A percentile compares a stretch with the other conserved stretches of the same genome.
Conservation (phyloP, 2,113 vertebrate genomes). For the Mobula birostris region DNA sequence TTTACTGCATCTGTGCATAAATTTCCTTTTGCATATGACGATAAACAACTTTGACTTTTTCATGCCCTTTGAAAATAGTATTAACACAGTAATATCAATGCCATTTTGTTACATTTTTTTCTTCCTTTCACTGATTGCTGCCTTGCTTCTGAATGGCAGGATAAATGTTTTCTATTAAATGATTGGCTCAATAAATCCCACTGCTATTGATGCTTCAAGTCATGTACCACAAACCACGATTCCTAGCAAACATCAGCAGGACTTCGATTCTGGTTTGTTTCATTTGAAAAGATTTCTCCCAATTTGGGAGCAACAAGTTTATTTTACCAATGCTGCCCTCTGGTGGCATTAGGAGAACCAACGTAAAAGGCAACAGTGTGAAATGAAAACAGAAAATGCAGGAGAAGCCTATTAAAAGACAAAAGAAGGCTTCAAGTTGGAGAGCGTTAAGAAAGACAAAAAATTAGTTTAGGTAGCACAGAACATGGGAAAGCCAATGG, state of each 20-base stretch:
- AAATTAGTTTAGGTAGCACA: too few species aligned
- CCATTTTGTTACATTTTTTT: background rate
- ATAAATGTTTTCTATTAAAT: background rate
- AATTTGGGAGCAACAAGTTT: background rate
- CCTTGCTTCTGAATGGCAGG: background rate
- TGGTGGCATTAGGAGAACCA: background rate
- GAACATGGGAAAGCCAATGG: too few species aligned
- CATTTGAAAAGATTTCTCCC: background rate
- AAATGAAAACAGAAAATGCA: too few species aligned
- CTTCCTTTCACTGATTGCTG: background rate
- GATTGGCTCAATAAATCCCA: too few species aligned
- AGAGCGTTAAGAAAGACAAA: too few species aligned
- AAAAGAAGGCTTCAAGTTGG: too few species aligned
- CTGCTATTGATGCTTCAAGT: too few species aligned
- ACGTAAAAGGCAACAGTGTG: too few species aligned
- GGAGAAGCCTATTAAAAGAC: too few species aligned
- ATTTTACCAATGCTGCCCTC: background rate
- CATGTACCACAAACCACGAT: background rate
- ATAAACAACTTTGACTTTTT: background rate
- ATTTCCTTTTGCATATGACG: too few species aligned
- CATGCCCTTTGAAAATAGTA: background rate
- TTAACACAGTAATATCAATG: background rate
- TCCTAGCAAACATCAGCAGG: background rate
- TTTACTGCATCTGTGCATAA: too few species aligned
- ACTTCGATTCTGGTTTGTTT: background rate